Base-by-base conservation (phyloP, 2,797 vertebrate species). In the Carcharodon carcharias region DNA sequence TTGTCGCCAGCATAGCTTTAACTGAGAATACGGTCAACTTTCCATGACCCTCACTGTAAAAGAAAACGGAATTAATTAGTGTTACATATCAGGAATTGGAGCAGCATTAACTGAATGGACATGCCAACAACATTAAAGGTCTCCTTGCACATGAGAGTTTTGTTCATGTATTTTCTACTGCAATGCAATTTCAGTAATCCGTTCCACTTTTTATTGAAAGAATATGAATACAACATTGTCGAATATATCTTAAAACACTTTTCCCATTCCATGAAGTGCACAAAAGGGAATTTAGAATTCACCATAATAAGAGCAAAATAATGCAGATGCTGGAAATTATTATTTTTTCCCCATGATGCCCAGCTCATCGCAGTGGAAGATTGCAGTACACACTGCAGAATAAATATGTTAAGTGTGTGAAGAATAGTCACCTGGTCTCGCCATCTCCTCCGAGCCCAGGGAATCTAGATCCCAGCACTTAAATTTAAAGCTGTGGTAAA, bases 1-100 rank as follows among this genome's bases (percentile, higher is more conserved):
- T 99, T 12, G 99, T 99, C 31, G 99, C 98, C 97, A 99, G 97
- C 99, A 99, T 99, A 40, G 99, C 98, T 97, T 99, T 99, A 98
- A 99, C 99, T 0, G 99, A 99, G 97, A 99, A 99, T 45, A 99
- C 99, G 0, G 99, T 99, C 97, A 99, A 97, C 97, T 99, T 99
- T 96, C 99, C 99, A 0, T 98, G 99, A 97, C 99, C 99, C 97
- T 99, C 99, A 77, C 99, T 99, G 98, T n/a, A 97, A 97, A 88
- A 96, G 0, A n/a, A 58, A 54, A 4, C n/a, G 21, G 87, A 89
- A 54, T 0, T 69, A 8, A 7, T 92, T 92, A 63, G 56, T 61
- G 88, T 61, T 35, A 85, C 45, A 85, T 12, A 35, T 35, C 45
- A 95, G 50, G 40, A 63, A 93, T 3, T 21, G 61, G 4, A 23